Percentiles rank a stretch among this genome's conserved stretches.
These are phyloP conservation scores for Grammomys dolichurus DNA, from an alignment of 2,113 vertebrate species.

Conservation along the genomic window DNA sequence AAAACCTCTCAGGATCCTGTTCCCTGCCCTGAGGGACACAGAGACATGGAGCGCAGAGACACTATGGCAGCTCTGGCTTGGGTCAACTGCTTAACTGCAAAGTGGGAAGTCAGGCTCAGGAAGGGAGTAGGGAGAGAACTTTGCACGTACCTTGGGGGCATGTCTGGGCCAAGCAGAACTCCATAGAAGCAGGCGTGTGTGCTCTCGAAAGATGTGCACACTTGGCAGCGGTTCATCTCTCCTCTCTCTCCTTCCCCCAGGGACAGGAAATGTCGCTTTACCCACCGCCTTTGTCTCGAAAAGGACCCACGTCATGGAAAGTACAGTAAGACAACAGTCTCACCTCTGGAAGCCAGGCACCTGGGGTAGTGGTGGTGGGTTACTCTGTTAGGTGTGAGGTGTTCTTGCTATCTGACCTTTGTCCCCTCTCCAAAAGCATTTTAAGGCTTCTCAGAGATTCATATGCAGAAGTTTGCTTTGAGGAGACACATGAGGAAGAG, in stretches of 20 bases:
- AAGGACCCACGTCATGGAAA: constrained; percentile 78
- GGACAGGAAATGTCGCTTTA: constrained; percentile 78
- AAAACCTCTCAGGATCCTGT: neutral
- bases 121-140: neutral
- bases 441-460: neutral
- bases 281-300: constrained; percentile 54
- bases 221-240: constrained; percentile 46
- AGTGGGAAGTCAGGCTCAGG: neutral
- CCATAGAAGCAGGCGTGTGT: constrained; percentile 54
- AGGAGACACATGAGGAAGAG: neutral
- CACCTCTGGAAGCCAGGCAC: constrained; percentile 4
- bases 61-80: neutral
- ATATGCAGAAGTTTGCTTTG: neutral
- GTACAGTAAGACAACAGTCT: neutral
- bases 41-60: neutral
- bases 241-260: constrained; percentile 18
- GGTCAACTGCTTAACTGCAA: neutral
- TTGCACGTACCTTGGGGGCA: constrained; percentile 72
- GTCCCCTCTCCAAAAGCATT: neutral
- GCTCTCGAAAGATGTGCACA: constrained; percentile 4
- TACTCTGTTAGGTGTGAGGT: neutral
- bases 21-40: neutral
- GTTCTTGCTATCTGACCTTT: constrained; percentile 18
- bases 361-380: neutral
- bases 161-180: constrained; percentile 55